phyloP scores from a whole-genome alignment of 2,797 vertebrate genomes.

The Astyanax mexicanus region DNA sequence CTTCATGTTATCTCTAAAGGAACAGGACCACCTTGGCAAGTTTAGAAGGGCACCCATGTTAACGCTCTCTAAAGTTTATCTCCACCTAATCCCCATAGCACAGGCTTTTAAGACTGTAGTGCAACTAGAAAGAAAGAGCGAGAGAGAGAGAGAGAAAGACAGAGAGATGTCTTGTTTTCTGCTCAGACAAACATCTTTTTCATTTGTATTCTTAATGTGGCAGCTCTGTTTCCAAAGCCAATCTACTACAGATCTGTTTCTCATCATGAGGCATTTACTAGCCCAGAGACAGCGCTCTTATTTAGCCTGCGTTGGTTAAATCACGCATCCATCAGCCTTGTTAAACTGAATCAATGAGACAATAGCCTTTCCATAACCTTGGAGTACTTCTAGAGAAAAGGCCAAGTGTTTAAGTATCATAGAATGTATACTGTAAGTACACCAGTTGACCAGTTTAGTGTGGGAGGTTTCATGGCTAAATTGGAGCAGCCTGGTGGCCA shows the following conservation, averaged over 20 bases:
- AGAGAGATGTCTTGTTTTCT: background rate
- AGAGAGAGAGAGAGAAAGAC: constrained; percentile 6
- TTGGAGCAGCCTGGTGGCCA: too few relatives aligned
- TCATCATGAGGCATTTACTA: constrained; percentile 39
- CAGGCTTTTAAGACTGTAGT: constrained; percentile 55
- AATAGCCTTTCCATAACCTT: background rate
- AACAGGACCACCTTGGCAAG: constrained; percentile 47
- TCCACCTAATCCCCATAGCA: constrained; percentile 20
- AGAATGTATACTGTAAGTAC: too few relatives aligned
- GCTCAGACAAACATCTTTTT: constrained; percentile 40
- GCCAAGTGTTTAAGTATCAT: too few relatives aligned
- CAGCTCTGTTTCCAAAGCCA: constrained; percentile 21
- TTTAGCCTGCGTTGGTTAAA: background rate
- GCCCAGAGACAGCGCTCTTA: constrained; percentile 11
- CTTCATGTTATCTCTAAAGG: constrained; percentile 37
- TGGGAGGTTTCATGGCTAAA: too few relatives aligned
- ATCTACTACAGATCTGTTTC: constrained; percentile 42
- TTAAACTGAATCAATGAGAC: background rate
- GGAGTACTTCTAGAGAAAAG: background rate
- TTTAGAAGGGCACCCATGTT: constrained; percentile 32
- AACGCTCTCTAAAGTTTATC: constrained; percentile 23
- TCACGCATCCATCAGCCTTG: background rate
- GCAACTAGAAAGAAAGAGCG: constrained; percentile 29
- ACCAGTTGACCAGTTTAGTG: too few relatives aligned
- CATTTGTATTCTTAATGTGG: constrained; percentile 42